Evolutionary conservation across 2,888 invertebrate genomes (phyloP), one percentile per base, ranked within the genome.

Genomic region (Drosophila siamana): DNA sequence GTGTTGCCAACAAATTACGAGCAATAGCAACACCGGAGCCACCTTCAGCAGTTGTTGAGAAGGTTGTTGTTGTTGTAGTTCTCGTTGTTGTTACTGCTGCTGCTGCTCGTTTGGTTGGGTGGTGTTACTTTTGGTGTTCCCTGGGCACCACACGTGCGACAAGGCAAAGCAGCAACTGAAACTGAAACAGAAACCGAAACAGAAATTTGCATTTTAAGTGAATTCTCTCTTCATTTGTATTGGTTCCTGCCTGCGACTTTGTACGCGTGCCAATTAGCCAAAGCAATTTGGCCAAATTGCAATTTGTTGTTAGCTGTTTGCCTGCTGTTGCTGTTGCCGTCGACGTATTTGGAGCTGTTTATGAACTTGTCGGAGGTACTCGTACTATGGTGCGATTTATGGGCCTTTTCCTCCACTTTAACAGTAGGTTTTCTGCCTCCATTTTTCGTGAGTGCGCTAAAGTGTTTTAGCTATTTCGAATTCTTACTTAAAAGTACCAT

Each of bases 271-370:
- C 83, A 83, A 83, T 83, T 83, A 83, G 83, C 85, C 70, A 74
- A 77, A 62, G 81, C 86, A 86, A 83, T 83, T 83, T 86, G 79
- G 83, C 86, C 86, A 83, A 83, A 83, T 83, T 86, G 83, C 83
- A 83, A 83, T 84, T 79, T 84, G 86, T 81, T 83, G 83, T 83
- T 84, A 86, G 84, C 83, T 83, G 83, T 83, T 82, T 81, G 68
- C 73, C 74, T 30, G 41, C 16, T 19, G 19, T 16, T 26, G 26
- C 50, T 36, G 33, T 83, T 82, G 70, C 75, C 71, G 78, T 83
- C 56, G 61, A 74, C 78, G 61, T 66, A 63, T 68, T 69, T 69
- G 67, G 73, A 46, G 70, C 74, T 79, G 74, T 86, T 83, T 83
- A 83, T 83, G 85, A 84, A 83, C 84, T 76, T 83, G 86, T 61